Conservation (phyloP, 2,797 vertebrate genomes). For the Falco concolor region DNA sequence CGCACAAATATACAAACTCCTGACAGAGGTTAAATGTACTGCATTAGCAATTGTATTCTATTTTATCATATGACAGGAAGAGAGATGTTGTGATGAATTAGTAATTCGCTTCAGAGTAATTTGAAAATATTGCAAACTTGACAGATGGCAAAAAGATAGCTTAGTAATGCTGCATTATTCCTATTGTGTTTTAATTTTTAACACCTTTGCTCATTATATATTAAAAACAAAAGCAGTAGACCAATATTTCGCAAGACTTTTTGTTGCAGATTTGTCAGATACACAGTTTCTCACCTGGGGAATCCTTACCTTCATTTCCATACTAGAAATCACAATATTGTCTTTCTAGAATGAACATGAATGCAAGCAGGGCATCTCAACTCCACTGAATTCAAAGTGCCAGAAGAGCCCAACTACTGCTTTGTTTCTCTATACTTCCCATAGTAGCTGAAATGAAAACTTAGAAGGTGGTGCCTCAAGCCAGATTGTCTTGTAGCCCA, state of each 20-base stretch:
- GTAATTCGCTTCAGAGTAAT: neutral
- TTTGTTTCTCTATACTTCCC: neutral
- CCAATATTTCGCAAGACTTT: neutral
- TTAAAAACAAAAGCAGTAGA: neutral
- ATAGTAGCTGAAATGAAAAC: neutral
- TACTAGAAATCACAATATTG: neutral
- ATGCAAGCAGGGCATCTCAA: neutral
- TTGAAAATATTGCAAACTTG: neutral
- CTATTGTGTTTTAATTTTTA: neutral
- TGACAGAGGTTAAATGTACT: constrained; percentile 1
- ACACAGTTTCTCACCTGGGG: neutral
- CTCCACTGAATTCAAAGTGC: neutral
- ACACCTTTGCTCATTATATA: neutral
- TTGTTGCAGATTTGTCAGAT: neutral
- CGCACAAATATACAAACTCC: neutral
- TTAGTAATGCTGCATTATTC: neutral
- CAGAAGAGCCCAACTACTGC: neutral
- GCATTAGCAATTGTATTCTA: neutral
- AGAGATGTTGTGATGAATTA: constrained; percentile 12
- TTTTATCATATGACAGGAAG: neutral
- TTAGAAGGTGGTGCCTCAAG: accelerated
- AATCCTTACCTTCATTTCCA: neutral
- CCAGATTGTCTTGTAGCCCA: neutral
- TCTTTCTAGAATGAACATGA: neutral
- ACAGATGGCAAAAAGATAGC: constrained; percentile 8